Conservation (phyloP, 2,113 vertebrate genomes). For the Meriones unguiculatus region DNA sequence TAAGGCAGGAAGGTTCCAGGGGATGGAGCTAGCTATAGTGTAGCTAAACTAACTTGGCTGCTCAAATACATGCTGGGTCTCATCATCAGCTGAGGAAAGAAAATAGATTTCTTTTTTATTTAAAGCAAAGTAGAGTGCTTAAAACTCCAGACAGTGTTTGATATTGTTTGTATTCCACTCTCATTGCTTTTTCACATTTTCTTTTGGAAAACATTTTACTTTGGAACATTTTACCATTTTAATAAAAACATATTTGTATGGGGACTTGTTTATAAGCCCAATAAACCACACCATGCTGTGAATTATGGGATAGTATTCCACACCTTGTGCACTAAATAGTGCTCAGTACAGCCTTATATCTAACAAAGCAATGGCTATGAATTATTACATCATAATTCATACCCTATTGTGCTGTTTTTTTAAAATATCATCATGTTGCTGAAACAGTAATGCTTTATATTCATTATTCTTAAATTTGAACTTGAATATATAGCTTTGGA, state of each 20-base stretch:
- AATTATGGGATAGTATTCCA: slow-evolving; percentile 68
- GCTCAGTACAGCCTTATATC: slow-evolving; percentile 33
- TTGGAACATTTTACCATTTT: slow-evolving; percentile 74
- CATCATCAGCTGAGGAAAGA: not conserved
- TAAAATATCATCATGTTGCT: slow-evolving; percentile 57
- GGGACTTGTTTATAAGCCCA: slow-evolving; percentile 73
- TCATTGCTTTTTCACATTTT: slow-evolving; percentile 53
- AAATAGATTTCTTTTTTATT: slow-evolving; percentile 54
- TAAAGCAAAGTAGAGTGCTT: slow-evolving; percentile 63
- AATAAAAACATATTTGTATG: slow-evolving; percentile 77
- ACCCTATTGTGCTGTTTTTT: slow-evolving; percentile 33
- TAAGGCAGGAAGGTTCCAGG: not conserved
- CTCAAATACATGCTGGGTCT: slow-evolving; percentile 41
- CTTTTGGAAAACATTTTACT: slow-evolving; percentile 53
- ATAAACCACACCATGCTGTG: slow-evolving; percentile 69
- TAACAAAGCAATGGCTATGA: slow-evolving; percentile 55
- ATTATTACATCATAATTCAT: slow-evolving; percentile 69
- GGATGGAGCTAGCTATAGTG: not conserved
- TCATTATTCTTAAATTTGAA: slow-evolving; percentile 50
- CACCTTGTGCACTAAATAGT: slow-evolving; percentile 52
- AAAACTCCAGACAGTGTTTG: slow-evolving; percentile 53
- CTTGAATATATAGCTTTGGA: slow-evolving; percentile 3
- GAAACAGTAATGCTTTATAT: slow-evolving; percentile 50
- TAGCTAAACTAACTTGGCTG: slow-evolving; percentile 1
- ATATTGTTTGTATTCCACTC: slow-evolving; percentile 54